Evolutionary conservation across 2,797 vertebrate species (phyloP), one percentile per base, ranked within the genome.

Genomic region (Loriculus beryllinus): DNA sequence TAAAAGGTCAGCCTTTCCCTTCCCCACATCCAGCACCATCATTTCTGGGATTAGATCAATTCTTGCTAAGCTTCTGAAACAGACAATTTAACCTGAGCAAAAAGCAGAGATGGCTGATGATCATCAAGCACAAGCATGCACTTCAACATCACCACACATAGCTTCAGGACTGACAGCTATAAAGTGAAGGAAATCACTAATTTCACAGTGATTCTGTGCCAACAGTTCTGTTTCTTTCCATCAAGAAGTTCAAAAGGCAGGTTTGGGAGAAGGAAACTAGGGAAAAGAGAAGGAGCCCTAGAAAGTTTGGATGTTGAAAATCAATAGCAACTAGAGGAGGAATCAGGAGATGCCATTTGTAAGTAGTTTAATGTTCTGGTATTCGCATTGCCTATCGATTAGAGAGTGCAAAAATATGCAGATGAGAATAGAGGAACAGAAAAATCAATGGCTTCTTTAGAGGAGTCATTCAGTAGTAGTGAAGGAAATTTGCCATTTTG

Each of bases 361-460:
- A 90, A 82, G 49, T 70, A 91, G 65, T 79, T 91, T 86, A 93
- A 86, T 64, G 29, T 75, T 75, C 74, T 85, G 88, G 57, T n/a
- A 90, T 91, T 92, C 90, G 33, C 80, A 83, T 26, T 90, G 47
- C 57, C 39, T 85, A 85, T 88, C 81, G 82, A 96, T 77, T 57
- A 92, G 84, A 75, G 82, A 83, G 49, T 48, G 64, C 42, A 82
- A 85, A 93, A 90, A 91, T 57, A 96, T 52, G 70, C 70, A 96
- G 85, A 80, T 80, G 26, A 82, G 67, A 65, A 48, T 12, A 67
- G 68, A 83, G 28, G 40, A 28, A 92, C 45, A 95, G 68, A 83
- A 94, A 85, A 90, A 92, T 91, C 93, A 88, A 86, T 91, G 70
- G 11, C 39, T 92, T 72, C 74, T 90, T 88, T 76, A 82, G 39